Conservation (phyloP, 2,113 vertebrate genomes). For the Catharus bicknelli region DNA sequence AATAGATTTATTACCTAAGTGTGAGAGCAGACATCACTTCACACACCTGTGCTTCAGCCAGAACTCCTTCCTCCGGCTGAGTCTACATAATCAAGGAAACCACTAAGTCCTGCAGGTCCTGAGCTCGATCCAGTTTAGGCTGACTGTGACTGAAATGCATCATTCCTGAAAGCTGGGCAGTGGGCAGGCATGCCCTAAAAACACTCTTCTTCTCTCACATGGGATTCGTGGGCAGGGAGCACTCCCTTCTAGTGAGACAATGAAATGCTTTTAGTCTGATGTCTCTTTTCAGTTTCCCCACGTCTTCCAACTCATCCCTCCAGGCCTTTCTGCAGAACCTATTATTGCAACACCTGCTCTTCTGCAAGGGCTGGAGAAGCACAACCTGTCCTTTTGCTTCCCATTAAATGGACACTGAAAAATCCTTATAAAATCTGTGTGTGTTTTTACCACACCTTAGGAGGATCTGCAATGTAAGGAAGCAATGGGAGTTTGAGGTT, state of each 20-base stretch:
- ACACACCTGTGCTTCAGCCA: constrained; percentile 46
- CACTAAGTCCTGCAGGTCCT: constrained; percentile 29
- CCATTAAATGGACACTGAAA: neutral
- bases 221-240: fast-evolving
- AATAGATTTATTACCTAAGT: constrained; percentile 50
- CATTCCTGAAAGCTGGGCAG: neutral
- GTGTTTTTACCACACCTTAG: neutral
- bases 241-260: neutral
- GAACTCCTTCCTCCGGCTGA: constrained; percentile 38
- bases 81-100: constrained; percentile 24
- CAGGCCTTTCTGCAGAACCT: neutral
- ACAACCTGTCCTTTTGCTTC: neutral
- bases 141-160: neutral
- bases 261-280: neutral
- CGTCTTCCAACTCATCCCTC: neutral
- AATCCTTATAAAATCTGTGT: neutral
- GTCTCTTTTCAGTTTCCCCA: neutral
- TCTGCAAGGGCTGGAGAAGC: neutral
- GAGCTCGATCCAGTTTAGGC: neutral
- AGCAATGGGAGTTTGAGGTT: neutral
- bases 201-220: fast-evolving
- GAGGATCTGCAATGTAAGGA: fast-evolving
- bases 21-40: constrained; percentile 30
- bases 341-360: neutral
- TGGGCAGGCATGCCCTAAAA: neutral